Evolutionary conservation across 2,113 vertebrate genomes (phyloP), one percentile per base, ranked within the genome.

Genomic region (Laterallus jamaicensis): DNA sequence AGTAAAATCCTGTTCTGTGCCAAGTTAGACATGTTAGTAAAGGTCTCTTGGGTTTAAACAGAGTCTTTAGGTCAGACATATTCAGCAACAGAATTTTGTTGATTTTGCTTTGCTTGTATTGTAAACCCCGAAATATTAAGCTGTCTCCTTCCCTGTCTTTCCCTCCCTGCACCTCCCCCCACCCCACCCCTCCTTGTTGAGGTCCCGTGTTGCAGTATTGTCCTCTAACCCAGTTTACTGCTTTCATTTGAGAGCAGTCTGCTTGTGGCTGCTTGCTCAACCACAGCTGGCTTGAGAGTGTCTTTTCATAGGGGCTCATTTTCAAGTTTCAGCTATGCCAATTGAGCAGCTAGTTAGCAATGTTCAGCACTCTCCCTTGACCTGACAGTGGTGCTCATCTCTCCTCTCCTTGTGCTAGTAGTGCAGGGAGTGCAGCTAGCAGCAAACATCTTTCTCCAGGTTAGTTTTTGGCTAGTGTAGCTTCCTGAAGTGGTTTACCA

Each of bases 171-270:
- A 35, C 35, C 35, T n/a, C n/a, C 35, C 35, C 35, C 35, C 35
- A 7, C 35, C 35, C 35, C 7, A 7, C 40, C 40, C 40, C 40
- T 5, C 42, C 39, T 5, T 7, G 20, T 40, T 64, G 54, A 22
- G 49, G 10, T 71, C 32, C 50, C 5, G 28, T 40, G 5, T 47
- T 87, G 59, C 40, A 28, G 59, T 16, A 11, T 18, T 77, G 55
- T 82, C 67, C 74, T 92, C 50, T 93, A 66, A 50, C 69, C 49
- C 93, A 18, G 19, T 82, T 58, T 44, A 19, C 73, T 83, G 67
- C 67, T 69, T 18, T 47, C 10, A 8, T 79, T n/a, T 16, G 40
- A 32, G 81, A 85, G 62, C 37, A 14, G 32, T 29, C 40, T 67
- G 55, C 40, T 55, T 18, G 25, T 26, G 67, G 39, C 85, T 64